These are phyloP conservation scores for Paracanthobrama guichenoti DNA, from an alignment of 2,113 vertebrate genomes.

Conservation along the genomic window DNA sequence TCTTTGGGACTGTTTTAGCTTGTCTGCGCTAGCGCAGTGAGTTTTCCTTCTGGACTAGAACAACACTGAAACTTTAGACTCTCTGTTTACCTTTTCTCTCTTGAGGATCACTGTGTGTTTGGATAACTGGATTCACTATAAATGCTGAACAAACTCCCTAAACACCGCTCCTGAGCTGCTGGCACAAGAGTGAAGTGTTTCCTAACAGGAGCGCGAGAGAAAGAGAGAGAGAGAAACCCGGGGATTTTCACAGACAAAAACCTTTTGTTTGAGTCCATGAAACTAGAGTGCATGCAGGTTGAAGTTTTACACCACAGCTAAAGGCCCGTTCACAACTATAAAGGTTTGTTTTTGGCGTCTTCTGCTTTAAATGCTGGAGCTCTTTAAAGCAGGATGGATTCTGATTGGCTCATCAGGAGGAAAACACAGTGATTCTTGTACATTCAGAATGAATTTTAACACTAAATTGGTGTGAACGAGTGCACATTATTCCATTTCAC, in stretches of 20 bases:
- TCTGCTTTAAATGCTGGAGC: no score
- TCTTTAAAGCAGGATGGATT: no score
- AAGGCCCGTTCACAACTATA: no score
- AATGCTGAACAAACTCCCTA: not conserved
- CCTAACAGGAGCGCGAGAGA: not conserved
- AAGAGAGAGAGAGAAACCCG: conserved; percentile 40
- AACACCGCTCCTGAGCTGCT: not conserved
- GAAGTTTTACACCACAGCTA: conserved; percentile 48
- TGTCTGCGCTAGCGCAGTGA: not conserved
- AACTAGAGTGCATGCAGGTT: conserved; percentile 66
- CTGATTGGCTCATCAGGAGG: no score
- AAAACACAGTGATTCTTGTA: no score
- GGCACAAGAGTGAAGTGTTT: not conserved
- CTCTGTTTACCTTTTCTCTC: not conserved
- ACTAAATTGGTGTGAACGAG: no score
- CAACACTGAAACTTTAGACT: not conserved
- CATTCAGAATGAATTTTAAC: no score
- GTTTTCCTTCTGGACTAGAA: not conserved
- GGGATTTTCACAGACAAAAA: conserved; percentile 73
- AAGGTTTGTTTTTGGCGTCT: no score
- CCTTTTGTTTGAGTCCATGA: conserved; percentile 73
- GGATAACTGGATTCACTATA: not conserved
- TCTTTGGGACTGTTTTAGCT: not conserved
- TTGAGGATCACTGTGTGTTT: not conserved
- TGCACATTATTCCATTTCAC: not conserved